phyloP scores from a whole-genome alignment of 2,888 invertebrate species.

The Drosophila kuntzei region DNA sequence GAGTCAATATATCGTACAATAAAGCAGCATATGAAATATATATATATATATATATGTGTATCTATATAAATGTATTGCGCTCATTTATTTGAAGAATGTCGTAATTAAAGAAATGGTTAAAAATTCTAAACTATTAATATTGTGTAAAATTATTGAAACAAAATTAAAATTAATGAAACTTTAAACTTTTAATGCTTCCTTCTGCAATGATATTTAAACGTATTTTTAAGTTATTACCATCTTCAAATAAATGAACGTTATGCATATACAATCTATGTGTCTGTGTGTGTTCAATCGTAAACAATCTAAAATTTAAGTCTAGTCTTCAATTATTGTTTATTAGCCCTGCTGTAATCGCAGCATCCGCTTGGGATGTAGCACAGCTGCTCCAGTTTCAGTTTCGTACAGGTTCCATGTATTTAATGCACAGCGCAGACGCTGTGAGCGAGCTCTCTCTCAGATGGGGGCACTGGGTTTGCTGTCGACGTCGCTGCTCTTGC shows the following conservation, averaged over 20 bases:
- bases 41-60: neutral
- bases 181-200: neutral
- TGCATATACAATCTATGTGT: neutral
- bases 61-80: constrained; percentile 2
- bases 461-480: constrained; percentile 54
- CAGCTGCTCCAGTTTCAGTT: constrained; percentile 65
- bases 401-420: constrained; percentile 34
- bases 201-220: neutral
- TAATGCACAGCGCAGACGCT: constrained; percentile 54
- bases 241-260: constrained; percentile 1
- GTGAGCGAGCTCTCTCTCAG: constrained; percentile 32
- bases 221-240: neutral
- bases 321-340: constrained; percentile 65
- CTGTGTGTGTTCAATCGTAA: constrained; percentile 54
- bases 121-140: too few species aligned
- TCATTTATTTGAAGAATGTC: neutral
- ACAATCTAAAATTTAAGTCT: constrained; percentile 69
- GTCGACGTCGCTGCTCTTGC: constrained; percentile 46
- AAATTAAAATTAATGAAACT: neutral
- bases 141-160: neutral
- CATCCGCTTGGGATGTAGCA: constrained; percentile 40
- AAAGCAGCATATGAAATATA: constrained; percentile 70
- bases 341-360: constrained; percentile 61
- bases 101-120: neutral
- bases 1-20: constrained; percentile 74